Conservation (phyloP, 2,797 vertebrate species). For the Taenioides sp. region DNA sequence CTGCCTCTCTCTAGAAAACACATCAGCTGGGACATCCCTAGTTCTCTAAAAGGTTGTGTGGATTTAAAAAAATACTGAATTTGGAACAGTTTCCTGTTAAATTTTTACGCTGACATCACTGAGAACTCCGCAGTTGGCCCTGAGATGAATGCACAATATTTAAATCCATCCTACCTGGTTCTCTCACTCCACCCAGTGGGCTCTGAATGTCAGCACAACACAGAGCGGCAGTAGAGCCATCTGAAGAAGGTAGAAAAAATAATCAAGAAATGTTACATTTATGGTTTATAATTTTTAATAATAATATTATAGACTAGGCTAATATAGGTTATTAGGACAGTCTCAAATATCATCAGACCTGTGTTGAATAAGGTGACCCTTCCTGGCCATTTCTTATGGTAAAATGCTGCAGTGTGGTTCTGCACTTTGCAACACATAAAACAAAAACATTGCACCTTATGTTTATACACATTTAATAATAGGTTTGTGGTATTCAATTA, state of each 20-base stretch:
- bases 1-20: slow-evolving; percentile 31
- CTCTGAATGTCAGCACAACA: slow-evolving; percentile 60
- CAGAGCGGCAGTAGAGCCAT: slow-evolving; percentile 6
- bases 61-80: slow-evolving; percentile 27
- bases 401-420: not conserved
- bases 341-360: not conserved
- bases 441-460: not conserved
- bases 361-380: not conserved
- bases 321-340: not conserved
- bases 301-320: not conserved
- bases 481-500: not conserved
- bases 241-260: not conserved
- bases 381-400: not conserved
- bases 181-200: slow-evolving; percentile 78
- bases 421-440: not conserved
- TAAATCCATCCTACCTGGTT: slow-evolving; percentile 72
- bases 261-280: not conserved
- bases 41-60: slow-evolving; percentile 25
- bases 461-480: not conserved
- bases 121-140: slow-evolving; percentile 78
- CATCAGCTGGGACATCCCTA: slow-evolving; percentile 54
- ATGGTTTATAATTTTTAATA: not conserved
- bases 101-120: slow-evolving; percentile 76
- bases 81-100: slow-evolving; percentile 48
- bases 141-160: slow-evolving; percentile 86